Evolutionary conservation across 1,140 invertebrate species (phyloP), one percentile per base, ranked within the genome.

Genomic region (Dreissena rostriformis): DNA sequence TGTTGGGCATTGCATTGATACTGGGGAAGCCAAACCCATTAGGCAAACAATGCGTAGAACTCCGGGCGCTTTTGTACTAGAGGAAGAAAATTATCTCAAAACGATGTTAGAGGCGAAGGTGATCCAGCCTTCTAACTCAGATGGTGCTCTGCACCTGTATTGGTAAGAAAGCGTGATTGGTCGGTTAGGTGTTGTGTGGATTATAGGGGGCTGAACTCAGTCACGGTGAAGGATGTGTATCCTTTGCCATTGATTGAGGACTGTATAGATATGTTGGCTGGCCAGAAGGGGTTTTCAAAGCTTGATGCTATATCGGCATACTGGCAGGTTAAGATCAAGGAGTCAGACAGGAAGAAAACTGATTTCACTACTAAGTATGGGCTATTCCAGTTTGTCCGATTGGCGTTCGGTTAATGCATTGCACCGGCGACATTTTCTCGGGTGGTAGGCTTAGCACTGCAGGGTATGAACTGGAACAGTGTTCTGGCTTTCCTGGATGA

Each of bases 401-500:
- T 80, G 66, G 66, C 28, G 24, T 70, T 86, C 67, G 76, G 77
- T 22, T 57, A 57, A 0, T 49, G 57, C 55, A 84, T 79, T 63
- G 75, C 82, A 2, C 73, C 52, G 22, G 24, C 65, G 17, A 84
- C 82, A 6, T 85, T 81, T 29, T 15, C 26, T 15, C 26, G 75
- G 61, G 28, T 28, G 19, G 81, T 84, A 65, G 39, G 85, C 10
- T 24, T 68, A 8, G 61, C 85, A 15, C 53, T 88, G 10, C 22
- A 49, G 17, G 72, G 57, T 19, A 29, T 86, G 14, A 52, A 82
- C 26, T 86, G 79, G 68, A 73, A 71, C 6, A 66, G 8, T 24
- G 0, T 39, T 24, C 29, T 87, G 8, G 22, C 77, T 17, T 86
- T 81, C 61, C 53, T 87, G 67, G 86, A 87, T 82, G 88, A 88